Percentiles rank a stretch among this genome's conserved stretches.
Conservation (phyloP, 2,113 vertebrate genomes). For the Columba livia region DNA sequence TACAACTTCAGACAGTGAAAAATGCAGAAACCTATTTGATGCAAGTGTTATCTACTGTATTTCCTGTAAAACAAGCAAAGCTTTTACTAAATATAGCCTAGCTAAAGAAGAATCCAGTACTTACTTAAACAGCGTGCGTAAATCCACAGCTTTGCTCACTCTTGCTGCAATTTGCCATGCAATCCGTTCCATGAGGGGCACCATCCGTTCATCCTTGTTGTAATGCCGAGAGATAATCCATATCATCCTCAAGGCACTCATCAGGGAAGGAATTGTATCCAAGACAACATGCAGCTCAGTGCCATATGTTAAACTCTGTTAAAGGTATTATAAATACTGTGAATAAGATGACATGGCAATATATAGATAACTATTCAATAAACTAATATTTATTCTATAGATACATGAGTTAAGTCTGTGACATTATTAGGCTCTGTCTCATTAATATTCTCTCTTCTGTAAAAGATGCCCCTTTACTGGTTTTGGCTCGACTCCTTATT, state of each 20-base stretch:
- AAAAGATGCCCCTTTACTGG: not conserved
- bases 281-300: slow-evolving; percentile 76
- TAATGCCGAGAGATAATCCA: slow-evolving; percentile 91
- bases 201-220: slow-evolving; percentile 87
- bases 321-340: not conserved
- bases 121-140: slow-evolving; percentile 84
- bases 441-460: not conserved
- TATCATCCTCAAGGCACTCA: slow-evolving; percentile 84
- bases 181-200: slow-evolving; percentile 88
- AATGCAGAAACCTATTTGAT: not conserved
- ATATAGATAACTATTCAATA: not conserved
- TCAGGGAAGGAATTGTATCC: slow-evolving; percentile 84
- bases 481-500: not conserved
- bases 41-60: not conserved
- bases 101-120: not conserved
- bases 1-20: not conserved
- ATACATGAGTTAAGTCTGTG: not conserved
- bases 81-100: not conserved
- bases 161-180: slow-evolving; percentile 88
- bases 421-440: not conserved
- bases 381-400: not conserved
- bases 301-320: slow-evolving; percentile 72
- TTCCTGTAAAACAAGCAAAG: not conserved
- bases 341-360: not conserved
- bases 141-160: slow-evolving; percentile 77